Base-by-base conservation (phyloP, 2,888 invertebrate genomes). In the Drosophila nigricruria region DNA sequence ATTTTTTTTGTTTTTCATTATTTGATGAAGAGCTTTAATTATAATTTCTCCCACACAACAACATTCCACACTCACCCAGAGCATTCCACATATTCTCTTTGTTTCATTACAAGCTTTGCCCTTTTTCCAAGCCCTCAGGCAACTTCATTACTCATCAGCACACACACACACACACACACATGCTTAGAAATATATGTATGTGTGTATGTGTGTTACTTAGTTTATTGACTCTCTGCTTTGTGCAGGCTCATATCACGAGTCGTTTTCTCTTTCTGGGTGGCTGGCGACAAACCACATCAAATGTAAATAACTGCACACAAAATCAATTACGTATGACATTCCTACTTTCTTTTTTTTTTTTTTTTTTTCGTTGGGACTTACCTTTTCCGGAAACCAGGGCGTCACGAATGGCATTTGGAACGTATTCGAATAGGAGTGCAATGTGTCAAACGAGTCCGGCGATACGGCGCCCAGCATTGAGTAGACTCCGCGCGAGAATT, bases 341-440 rank as follows among this genome's bases (percentile, higher is more conserved):
- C 73, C 53, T 6, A 53, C 5, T 4, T 12, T 3, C 25, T 45
- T 45, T 47, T 45, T 14, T 53, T 77, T 71, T 72, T 53, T 47
- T 8, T 43, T 10, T 36, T 77, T 75, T 77, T 53, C 56, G 61
- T 66, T 45, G 59, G 54, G 65, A 90, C 92, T 94, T 93, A 96
- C 96, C 95, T 97, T 97, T 93, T 98, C 97, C 1, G 98, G 97
- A 92, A 97, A 98, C 97, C 97, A 97, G 25, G 97, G 97, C 54
- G 97, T 97, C 77, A 98, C 96, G 92, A 98, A 98, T 53, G 98
- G 98, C 97, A 98, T 97, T 94, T 98, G 97, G 93, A 98, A 98
- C 60, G 98, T 97, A 93, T 98, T 98, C 91, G 97, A 97, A 94
- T 98, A 98, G 38, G 98, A 98, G 93, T 98, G 97, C 63, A 98